Evolutionary conservation across 2,113 vertebrate genomes (phyloP).

Genomic region (Xiphophorus hellerii): DNA sequence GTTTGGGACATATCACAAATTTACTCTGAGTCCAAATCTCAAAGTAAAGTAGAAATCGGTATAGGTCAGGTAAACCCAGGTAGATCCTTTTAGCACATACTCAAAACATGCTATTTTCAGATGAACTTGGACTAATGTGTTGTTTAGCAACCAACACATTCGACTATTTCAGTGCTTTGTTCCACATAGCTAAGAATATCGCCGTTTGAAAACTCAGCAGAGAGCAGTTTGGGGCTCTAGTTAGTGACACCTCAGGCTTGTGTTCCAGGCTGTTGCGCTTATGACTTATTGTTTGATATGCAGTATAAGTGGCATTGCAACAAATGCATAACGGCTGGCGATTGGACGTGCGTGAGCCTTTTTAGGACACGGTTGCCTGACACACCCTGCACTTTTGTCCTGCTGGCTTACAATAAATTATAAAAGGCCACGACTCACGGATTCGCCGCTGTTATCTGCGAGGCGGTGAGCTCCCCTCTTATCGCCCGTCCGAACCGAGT

Average conservation of each 20-base stretch:
- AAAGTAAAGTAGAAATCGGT: no score
- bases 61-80: no score
- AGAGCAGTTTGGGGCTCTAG: background rate
- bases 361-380: background rate
- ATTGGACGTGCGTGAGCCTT: background rate
- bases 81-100: no score
- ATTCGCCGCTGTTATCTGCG: constrained; percentile 38
- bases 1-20: no score
- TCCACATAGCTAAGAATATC: background rate
- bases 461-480: constrained; percentile 1
- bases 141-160: no score
- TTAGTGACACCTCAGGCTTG: constrained; percentile 10
- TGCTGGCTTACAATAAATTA: constrained; percentile 27
- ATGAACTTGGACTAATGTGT: no score
- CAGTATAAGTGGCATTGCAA: background rate
- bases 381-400: constrained; percentile 59
- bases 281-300: constrained; percentile 7
- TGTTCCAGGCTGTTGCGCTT: constrained; percentile 8
- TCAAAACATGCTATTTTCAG: no score
- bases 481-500: constrained; percentile 22
- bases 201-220: background rate
- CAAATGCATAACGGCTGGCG: constrained; percentile 7
- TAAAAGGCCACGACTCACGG: constrained; percentile 34
- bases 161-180: no score
- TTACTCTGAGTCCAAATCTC: no score